Evolutionary conservation across 2,888 invertebrate genomes (phyloP), one percentile per base, ranked within the genome.

Genomic region (Germaria angustata): DNA sequence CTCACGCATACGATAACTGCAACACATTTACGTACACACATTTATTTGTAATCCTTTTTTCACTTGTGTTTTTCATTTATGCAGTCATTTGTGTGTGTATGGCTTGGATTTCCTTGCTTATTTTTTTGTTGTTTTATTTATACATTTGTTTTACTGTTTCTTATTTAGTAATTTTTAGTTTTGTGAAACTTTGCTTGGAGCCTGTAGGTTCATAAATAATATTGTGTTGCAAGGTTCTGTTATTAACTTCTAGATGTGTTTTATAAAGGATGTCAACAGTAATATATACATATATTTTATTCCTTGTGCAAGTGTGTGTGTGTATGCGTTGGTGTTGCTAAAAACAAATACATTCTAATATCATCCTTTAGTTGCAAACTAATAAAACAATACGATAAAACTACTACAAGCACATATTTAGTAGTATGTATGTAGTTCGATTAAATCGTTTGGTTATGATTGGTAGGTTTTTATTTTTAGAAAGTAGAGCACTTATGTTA

Each of bases 131-230:
- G 15, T 53, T 32, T 28, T 53, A 28, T 53, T 53, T 49, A 20
- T 20, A 20, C n/a, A n/a, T 53, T 22, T 32, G n/a, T 53, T 15
- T 32, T 28, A 24, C 24, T 61, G n/a, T 63, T 44, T 55, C 32
- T 77, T 59, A 32, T 61, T 49, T 9, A 65, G 49, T 46, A 65
- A 51, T 22, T 22, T 20, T 44, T 63, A 36, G 28, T 78, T 20
- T 17, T 68, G 13, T 53, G 6, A 4, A 53, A 39, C 20, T 17
- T 44, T 73, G 36, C 1, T 36, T 61, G 66, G 73, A 53, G 44
- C 73, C 59, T 78, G 55, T 55, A 36, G 69, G 44, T n/a, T 66
- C 65, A 66, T 75, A 75, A 75, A 46, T 55, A 44, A 32, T 53
- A 39, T 41, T 73, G 36, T 63, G 13, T 39, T 6, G 13, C 13